Conservation (phyloP, 2,797 vertebrate genomes). For the Xenops minutus region DNA sequence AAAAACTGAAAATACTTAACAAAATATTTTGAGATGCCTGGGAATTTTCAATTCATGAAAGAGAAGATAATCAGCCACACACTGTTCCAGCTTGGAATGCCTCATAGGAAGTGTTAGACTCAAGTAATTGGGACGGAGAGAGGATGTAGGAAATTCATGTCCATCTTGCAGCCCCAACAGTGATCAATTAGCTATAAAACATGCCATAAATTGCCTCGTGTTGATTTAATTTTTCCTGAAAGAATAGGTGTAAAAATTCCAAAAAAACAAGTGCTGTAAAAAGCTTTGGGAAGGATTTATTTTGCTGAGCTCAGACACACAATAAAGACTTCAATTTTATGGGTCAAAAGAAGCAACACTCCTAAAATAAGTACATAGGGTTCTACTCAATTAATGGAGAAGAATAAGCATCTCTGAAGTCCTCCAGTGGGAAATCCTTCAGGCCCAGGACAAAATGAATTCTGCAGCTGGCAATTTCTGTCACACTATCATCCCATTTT, state of each 20-base stretch:
- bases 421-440: background rate
- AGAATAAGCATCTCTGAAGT: background rate
- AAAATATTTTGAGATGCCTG: background rate
- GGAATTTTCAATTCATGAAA: background rate
- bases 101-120: background rate
- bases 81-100: background rate
- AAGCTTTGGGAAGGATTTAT: background rate
- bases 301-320: background rate
- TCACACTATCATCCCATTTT: background rate
- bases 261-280: background rate
- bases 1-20: background rate
- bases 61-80: background rate
- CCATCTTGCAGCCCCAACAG: background rate
- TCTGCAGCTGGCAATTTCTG: background rate
- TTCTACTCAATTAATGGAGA: background rate
- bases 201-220: background rate
- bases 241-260: background rate
- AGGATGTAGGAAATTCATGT: background rate
- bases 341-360: background rate
- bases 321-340: background rate
- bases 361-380: background rate
- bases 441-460: background rate
- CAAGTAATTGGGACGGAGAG: background rate
- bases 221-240: background rate
- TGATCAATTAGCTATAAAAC: background rate